Base-by-base conservation (phyloP, 2,797 vertebrate species). In the Typhlichthys subterraneus region DNA sequence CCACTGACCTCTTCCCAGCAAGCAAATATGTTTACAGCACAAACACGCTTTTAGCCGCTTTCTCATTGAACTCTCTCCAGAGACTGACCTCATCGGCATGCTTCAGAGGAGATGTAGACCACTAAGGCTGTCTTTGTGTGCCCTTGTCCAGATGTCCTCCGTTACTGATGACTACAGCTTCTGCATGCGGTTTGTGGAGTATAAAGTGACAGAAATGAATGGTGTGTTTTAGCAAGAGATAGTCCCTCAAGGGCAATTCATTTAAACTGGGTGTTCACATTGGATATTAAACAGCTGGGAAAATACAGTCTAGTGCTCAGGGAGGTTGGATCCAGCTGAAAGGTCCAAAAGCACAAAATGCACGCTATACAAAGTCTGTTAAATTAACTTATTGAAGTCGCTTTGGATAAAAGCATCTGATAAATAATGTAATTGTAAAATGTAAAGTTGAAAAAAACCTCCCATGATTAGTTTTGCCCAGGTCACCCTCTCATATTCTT, bases 11-110 rank as follows among this genome's bases (percentile, higher is more conserved):
- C 77, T 59, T 74, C 59, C 59, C 57, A 50, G 50, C 14, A 45
- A 69, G 73, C 38, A 75, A 33, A 38, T 65, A 61, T 79, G 75
- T 76, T 84, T 80, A 75, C 54, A 63, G 53, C 53, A 48, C 45
- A 45, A 68, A 47, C 65, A 50, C 67, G 58, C 65, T 65, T 63
- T 67, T 47, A 75, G 67, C 65, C 49, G 33, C 45, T 53, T 56
- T 67, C 63, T 70, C 56, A 61, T 53, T 17, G 29, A 67, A 57
- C n/a, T 57, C 65, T 33, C 59, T 5, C 4, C 61, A 70, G 76
- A 74, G 69, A 11, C 13, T 33, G 12, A 67, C 45, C 53, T 67
- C 63, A 83, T 75, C 57, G 68, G 47, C 62, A 69, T 67, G 65
- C 50, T 9, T 73, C 47, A 45, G 53, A 70, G 10, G 5, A 12